phyloP scores from a whole-genome alignment of 2,888 invertebrate species.

The Hemithea aestivaria region DNA sequence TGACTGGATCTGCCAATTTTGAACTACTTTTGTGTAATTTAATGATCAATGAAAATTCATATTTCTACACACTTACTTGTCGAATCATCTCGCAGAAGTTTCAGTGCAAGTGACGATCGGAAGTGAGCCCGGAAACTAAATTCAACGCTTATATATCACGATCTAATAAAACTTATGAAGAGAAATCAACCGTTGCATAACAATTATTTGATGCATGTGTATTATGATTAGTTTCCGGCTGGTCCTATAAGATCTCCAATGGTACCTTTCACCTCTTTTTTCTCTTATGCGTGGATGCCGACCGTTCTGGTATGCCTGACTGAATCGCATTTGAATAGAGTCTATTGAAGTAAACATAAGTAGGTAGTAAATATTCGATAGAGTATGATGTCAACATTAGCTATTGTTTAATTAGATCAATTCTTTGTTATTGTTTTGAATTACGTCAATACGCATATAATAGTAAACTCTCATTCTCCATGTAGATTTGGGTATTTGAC shows the following conservation, averaged over 20 bases:
- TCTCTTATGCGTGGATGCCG: constrained; percentile 26
- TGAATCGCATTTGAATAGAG: not conserved
- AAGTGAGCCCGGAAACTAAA: constrained; percentile 38
- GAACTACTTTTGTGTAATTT: no score
- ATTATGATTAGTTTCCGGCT: constrained; percentile 32
- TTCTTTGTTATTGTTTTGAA: constrained; percentile 1
- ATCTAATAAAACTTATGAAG: constrained; percentile 31
- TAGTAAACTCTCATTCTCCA: no score
- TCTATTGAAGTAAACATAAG: no score
- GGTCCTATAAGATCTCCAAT: constrained; percentile 35
- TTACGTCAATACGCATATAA: no score
- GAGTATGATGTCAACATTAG: not conserved
- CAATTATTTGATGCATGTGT: constrained; percentile 33
- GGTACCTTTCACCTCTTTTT: constrained; percentile 40
- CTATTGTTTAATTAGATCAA: not conserved
- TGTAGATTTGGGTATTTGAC: no score
- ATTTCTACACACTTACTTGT: constrained; percentile 34
- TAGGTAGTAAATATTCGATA: no score
- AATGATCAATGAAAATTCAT: not conserved
- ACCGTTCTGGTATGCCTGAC: constrained; percentile 26
- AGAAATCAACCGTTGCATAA: constrained; percentile 44
- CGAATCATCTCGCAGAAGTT: constrained; percentile 32
- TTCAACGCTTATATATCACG: constrained; percentile 39
- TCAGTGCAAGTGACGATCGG: constrained; percentile 27
- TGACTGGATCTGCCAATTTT: no score